Evolutionary conservation across 2,888 invertebrate genomes (phyloP), one percentile per base, ranked within the genome.

Genomic region (Calephelis perditalis): DNA sequence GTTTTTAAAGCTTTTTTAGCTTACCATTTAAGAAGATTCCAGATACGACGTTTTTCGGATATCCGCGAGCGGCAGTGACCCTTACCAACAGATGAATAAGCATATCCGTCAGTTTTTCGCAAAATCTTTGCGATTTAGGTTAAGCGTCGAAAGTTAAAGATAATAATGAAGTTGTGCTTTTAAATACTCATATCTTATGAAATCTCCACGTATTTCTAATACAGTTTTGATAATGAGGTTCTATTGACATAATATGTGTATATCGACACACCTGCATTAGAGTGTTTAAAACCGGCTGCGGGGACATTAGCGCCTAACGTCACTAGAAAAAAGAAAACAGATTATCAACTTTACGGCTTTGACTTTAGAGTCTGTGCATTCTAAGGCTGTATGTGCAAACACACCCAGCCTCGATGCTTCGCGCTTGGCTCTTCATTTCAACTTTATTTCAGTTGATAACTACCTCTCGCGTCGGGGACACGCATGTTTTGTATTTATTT

Each of bases 361-460:
- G 57, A 15, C 9, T 56, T 56, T 56, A n/a, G 37, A 56, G 45
- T 56, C 56, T 26, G 40, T 52, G 35, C 35, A 35, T 26, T 35
- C 26, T 11, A 35, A 52, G 35, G 52, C 36, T 52, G 7, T 62
- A 58, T 45, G 58, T 71, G 56, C 65, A 65, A 63, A 70, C 74
- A 71, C 75, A 73, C 73, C 76, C 78, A 80, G 78, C 81, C 81
- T 79, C 79, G 76, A 78, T 71, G 70, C 70, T 40, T 64, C 66
- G 63, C 66, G 63, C 64, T 63, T 65, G 69, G 63, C 67, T 69
- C 71, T 49, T 49, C 52, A 52, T 11, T 11, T 52, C 11, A 35
- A 52, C 35, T 52, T 74, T 74, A 74, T 76, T 72, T 68, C 77
- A 86, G 86, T 86, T 82, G 79, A 81, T 79, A 82, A 52, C 52